These are phyloP conservation scores for Mus minutoides DNA, from an alignment of 2,797 vertebrate species.

Conservation along the genomic window DNA sequence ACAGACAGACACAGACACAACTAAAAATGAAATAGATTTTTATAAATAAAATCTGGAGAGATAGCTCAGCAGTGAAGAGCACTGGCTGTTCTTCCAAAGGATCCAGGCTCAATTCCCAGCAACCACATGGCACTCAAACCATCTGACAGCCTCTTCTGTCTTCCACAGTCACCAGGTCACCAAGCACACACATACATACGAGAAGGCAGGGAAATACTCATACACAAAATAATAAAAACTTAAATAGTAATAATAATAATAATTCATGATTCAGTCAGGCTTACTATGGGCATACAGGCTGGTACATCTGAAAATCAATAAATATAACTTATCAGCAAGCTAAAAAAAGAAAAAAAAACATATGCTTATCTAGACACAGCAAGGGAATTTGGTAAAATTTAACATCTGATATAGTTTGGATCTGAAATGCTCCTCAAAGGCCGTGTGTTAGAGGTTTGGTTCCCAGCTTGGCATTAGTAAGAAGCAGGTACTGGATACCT, in stretches of 20 bases:
- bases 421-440: background rate
- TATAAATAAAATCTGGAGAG: background rate
- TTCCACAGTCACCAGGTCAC: background rate
- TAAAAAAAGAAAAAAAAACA: background rate
- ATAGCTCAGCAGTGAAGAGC: background rate
- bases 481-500: background rate
- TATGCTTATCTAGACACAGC: background rate
- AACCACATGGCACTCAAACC: background rate
- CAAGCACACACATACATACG: background rate
- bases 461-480: background rate
- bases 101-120: background rate
- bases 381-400: background rate
- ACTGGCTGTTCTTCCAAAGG: background rate
- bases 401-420: background rate
- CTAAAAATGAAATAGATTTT: background rate
- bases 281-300: background rate
- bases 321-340: background rate
- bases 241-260: background rate
- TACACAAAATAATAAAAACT: background rate
- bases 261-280: background rate
- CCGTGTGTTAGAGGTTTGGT: background rate
- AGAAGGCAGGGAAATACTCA: background rate
- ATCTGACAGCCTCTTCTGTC: background rate
- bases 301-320: background rate
- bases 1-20: background rate